phyloP scores from a whole-genome alignment of 1,140 invertebrate species.

The Apocrypta bakeri region DNA sequence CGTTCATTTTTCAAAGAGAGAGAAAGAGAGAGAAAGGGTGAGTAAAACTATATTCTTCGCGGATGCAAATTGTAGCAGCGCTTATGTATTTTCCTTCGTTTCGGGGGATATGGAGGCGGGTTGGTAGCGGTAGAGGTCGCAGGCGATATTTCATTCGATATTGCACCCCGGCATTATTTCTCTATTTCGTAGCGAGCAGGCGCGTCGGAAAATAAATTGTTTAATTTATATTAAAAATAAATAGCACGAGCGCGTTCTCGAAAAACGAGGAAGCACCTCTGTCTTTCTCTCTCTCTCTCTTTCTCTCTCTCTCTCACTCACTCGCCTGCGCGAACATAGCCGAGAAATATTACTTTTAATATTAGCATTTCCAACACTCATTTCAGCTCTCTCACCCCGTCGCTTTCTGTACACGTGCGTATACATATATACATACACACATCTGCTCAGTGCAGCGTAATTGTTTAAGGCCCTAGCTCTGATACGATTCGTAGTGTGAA shows the following conservation, averaged over 20 bases:
- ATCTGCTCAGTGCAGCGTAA: not conserved
- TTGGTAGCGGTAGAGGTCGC: conserved; percentile 48
- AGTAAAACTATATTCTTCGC: conserved; percentile 35
- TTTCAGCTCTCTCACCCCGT: not conserved
- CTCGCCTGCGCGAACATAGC: conserved; percentile 46
- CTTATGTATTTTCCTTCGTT: conserved; percentile 52
- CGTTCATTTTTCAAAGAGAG: conserved; percentile 47
- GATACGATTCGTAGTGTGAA: not conserved
- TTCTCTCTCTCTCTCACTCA: conserved; percentile 51
- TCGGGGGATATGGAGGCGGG: not conserved
- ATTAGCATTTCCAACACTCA: conserved; percentile 61
- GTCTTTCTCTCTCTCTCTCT: conserved; percentile 41
- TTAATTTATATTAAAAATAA: conserved; percentile 74
- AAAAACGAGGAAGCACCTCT: conserved; percentile 38
- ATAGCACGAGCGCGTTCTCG: conserved; percentile 59
- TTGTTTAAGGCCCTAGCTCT: not conserved
- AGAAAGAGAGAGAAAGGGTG: not conserved
- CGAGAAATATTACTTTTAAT: conserved; percentile 70
- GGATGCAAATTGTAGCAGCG: conserved; percentile 58
- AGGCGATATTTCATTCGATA: conserved; percentile 70
- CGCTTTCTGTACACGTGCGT: not conserved
- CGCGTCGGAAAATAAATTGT: conserved; percentile 65
- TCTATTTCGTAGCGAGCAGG: conserved; percentile 61
- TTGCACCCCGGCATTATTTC: conserved; percentile 66
- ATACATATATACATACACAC: not conserved